phyloP scores from a whole-genome alignment of 2,888 invertebrate genomes.

The Meliscaeva auricollis region DNA sequence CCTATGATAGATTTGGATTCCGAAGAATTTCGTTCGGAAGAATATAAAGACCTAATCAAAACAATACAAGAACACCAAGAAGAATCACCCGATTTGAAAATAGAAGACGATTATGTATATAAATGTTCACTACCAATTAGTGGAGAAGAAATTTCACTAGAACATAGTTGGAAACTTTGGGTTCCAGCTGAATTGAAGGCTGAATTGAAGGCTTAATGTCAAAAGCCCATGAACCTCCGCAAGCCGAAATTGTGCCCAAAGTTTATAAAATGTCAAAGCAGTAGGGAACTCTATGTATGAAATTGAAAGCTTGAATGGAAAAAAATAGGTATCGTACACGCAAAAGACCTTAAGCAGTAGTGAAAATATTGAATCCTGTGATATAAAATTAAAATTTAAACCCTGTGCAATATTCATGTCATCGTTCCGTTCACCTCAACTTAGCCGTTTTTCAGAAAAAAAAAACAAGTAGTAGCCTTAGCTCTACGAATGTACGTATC shows the following conservation, averaged over 20 bases:
- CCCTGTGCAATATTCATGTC: neutral
- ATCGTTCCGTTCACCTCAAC: neutral
- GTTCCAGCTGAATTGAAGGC: neutral
- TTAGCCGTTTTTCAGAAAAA: no score
- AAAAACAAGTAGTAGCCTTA: no score
- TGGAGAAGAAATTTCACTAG: neutral
- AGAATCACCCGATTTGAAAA: neutral
- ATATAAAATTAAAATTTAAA: neutral
- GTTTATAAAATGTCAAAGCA: constrained; percentile 36
- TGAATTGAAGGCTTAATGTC: neutral
- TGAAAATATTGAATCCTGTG: neutral
- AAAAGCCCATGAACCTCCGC: neutral
- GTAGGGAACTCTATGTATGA: constrained; percentile 47
- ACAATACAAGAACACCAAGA: neutral
- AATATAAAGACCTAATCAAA: neutral
- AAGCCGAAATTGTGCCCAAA: constrained; percentile 38
- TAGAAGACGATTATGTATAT: neutral
- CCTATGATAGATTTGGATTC: neutral
- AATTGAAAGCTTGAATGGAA: neutral
- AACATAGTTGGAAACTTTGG: neutral
- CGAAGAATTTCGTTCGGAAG: neutral
- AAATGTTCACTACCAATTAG: neutral
- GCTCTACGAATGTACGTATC: no score
- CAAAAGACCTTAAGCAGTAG: neutral
- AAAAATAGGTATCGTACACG: neutral